Conservation (phyloP, 2,888 invertebrate genomes). For the Catotricha subobsoleta region DNA sequence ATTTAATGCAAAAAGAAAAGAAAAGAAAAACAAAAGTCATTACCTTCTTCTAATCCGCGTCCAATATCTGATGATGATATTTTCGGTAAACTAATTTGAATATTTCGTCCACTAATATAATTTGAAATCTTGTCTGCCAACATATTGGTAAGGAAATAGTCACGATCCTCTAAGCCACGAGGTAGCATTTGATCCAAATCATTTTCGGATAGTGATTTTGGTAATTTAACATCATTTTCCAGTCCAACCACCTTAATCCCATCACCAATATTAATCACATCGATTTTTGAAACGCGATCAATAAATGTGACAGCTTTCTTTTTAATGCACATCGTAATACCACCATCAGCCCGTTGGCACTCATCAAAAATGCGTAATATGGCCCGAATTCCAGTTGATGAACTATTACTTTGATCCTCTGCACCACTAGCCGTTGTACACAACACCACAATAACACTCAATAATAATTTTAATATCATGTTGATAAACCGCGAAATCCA, state of each 20-base stretch:
- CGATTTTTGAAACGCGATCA: slow-evolving; percentile 55
- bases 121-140: slow-evolving; percentile 51
- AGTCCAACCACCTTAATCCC: slow-evolving; percentile 43
- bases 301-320: slow-evolving; percentile 65
- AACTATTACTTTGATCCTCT: background rate
- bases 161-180: slow-evolving; percentile 44
- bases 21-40: slow-evolving; percentile 8
- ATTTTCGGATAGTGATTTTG: slow-evolving; percentile 36
- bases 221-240: slow-evolving; percentile 19
- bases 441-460: slow-evolving; percentile 3
- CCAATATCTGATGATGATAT: slow-evolving; percentile 48
- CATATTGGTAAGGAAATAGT: slow-evolving; percentile 47
- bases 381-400: slow-evolving; percentile 40
- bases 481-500: background rate
- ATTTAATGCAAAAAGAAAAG: slow-evolving; percentile 3
- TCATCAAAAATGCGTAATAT: slow-evolving; percentile 59
- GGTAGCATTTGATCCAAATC: slow-evolving; percentile 51
- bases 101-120: slow-evolving; percentile 54
- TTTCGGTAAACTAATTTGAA: slow-evolving; percentile 60
- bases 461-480: slow-evolving; percentile 2
- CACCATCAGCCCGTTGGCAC: slow-evolving; percentile 46
- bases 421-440: background rate
- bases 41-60: slow-evolving; percentile 60
- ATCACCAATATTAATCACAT: slow-evolving; percentile 42
- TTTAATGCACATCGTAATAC: slow-evolving; percentile 56